Conservation (phyloP, 1,140 invertebrate genomes). For the Stratiolaelaps scimitus region DNA sequence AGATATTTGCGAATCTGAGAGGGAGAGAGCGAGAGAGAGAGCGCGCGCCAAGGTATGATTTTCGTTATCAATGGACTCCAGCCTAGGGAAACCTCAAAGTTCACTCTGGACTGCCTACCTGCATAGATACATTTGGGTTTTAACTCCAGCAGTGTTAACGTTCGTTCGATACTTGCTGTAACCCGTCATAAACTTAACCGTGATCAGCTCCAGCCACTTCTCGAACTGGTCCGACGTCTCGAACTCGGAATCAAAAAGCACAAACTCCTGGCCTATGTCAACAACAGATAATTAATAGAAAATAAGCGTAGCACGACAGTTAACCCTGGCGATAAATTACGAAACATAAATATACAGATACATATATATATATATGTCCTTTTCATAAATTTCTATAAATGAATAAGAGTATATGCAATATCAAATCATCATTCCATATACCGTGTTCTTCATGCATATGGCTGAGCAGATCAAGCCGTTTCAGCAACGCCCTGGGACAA, state of each 20-base stretch:
- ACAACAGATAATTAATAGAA: background rate
- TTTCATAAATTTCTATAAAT: background rate
- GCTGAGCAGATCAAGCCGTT: conserved; percentile 19
- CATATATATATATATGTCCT: background rate
- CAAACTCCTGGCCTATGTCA: background rate
- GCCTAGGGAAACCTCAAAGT: background rate
- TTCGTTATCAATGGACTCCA: no score
- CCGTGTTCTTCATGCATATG: conserved; percentile 3
- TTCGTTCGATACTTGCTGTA: conserved; percentile 24
- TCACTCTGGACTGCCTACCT: conserved; percentile 4
- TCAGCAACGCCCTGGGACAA: background rate
- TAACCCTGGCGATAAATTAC: no score
- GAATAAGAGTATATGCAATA: no score
- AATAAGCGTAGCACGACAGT: no score
- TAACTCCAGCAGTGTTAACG: background rate
- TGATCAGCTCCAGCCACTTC: conserved; percentile 11
- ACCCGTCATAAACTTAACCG: conserved; percentile 10
- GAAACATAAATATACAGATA: no score
- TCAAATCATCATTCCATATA: no score
- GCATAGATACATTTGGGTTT: conserved; percentile 27
- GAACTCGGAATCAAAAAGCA: conserved; percentile 6
- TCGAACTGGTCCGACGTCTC: conserved; percentile 7
- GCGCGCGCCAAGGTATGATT: no score
- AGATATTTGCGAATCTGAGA: no score
- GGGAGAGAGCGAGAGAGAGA: no score